A percentile compares a stretch with the other conserved stretches of the same genome.
Conservation (phyloP, 2,113 vertebrate genomes). For the Psittacus erithacus region DNA sequence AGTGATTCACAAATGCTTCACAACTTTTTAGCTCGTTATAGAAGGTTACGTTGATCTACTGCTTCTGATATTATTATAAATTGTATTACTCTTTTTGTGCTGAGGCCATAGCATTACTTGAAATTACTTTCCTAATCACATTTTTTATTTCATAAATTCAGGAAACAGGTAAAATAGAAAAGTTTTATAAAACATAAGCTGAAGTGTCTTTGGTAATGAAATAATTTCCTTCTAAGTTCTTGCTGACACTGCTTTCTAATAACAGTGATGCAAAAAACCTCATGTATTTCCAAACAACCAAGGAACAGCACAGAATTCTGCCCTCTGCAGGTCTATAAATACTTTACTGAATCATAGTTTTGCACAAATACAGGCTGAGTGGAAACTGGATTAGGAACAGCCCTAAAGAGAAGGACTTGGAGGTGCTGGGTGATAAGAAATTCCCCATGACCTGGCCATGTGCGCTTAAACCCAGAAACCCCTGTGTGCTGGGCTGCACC, state of each 20-base stretch:
- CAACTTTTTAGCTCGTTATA: neutral
- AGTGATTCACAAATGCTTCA: neutral
- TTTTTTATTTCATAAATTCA: slow-evolving; percentile 62
- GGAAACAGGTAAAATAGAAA: slow-evolving; percentile 48
- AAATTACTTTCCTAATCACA: slow-evolving; percentile 60
- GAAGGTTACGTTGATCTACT: slow-evolving; percentile 22
- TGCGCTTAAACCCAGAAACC: too few relatives aligned
- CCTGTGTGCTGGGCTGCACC: too few relatives aligned
- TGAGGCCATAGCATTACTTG: slow-evolving; percentile 28
- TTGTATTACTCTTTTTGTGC: slow-evolving; percentile 47
- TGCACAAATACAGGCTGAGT: too few relatives aligned
- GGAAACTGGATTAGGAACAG: too few relatives aligned
- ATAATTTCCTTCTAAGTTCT: slow-evolving; percentile 41
- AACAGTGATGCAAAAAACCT: neutral
- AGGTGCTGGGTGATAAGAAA: too few relatives aligned
- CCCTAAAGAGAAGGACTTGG: too few relatives aligned
- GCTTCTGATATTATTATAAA: slow-evolving; percentile 15
- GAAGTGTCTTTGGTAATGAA: slow-evolving; percentile 43
- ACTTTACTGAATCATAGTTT: neutral
- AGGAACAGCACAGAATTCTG: neutral
- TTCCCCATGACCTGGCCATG: too few relatives aligned
- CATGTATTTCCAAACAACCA: neutral
- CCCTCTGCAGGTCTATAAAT: neutral
- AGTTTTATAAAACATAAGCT: slow-evolving; percentile 54
- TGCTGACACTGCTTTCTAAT: neutral